phyloP scores from a whole-genome alignment of 2,797 vertebrate species.

The Okamejei kenojei region DNA sequence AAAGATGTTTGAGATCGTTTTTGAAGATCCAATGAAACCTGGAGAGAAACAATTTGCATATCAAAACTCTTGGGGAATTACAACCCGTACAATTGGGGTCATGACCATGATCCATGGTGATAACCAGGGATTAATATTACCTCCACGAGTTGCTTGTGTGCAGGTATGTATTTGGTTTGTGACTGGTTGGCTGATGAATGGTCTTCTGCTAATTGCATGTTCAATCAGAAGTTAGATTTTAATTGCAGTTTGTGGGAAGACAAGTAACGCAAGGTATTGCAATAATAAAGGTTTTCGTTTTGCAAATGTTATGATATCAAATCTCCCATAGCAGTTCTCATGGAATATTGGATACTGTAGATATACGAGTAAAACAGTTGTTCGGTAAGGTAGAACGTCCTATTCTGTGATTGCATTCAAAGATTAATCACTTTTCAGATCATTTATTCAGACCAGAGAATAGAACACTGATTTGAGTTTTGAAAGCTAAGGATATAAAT shows the following conservation, averaged over 20 bases:
- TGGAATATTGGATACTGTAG: not conserved
- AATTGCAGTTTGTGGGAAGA: not conserved
- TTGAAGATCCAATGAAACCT: conserved; percentile 88
- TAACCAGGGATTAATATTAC: conserved; percentile 88
- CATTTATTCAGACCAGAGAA: not conserved
- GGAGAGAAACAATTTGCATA: conserved; percentile 91
- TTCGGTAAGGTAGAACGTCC: not conserved
- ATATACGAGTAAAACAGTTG: not conserved
- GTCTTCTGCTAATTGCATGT: too few relatives aligned
- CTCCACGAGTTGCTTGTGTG: conserved; percentile 83
- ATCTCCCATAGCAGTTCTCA: not conserved
- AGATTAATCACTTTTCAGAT: not conserved
- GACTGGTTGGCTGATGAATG: too few relatives aligned
- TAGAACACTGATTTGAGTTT: not conserved
- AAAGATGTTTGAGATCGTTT: conserved; percentile 91
- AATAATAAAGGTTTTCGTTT: not conserved
- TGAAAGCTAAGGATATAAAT: not conserved
- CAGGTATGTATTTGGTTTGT: conserved; percentile 62
- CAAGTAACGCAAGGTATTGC: not conserved
- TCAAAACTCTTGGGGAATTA: conserved; percentile 97
- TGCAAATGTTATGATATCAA: not conserved
- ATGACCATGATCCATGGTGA: conserved; percentile 97
- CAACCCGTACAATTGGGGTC: conserved; percentile 91
- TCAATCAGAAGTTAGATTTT: too few relatives aligned
- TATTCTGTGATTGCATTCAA: not conserved